Evolutionary conservation across 2,797 vertebrate species (phyloP).

Genomic region (Semaprochilodus insignis): DNA sequence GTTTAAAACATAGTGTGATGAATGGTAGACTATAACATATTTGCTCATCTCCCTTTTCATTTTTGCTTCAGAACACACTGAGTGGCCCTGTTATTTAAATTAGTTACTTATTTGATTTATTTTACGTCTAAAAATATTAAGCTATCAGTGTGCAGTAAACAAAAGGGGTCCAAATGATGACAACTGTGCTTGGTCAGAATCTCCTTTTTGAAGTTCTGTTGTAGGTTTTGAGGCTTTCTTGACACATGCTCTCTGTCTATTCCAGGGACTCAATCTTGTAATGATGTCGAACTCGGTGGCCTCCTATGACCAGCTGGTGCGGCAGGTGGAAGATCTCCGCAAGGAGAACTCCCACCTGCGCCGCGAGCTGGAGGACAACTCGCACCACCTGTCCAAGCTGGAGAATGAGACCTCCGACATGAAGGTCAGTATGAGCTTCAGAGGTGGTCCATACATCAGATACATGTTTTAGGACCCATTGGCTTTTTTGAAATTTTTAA

Average conservation of each 20-base stretch:
- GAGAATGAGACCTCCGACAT: constrained; percentile 95
- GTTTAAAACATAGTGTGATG: background rate
- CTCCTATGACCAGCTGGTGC: constrained; percentile 94
- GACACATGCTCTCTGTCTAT: constrained; percentile 9
- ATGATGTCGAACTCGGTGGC: constrained; percentile 87
- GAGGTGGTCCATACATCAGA: background rate
- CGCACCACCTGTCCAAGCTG: constrained; percentile 92
- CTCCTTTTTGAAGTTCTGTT: background rate
- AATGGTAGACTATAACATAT: background rate
- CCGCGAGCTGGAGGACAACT: constrained; percentile 94
- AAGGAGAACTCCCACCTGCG: constrained; percentile 94
- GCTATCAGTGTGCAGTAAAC: no score
- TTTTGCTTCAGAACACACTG: background rate
- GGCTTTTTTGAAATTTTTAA: background rate
- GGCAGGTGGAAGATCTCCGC: constrained; percentile 93
- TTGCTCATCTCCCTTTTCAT: background rate
- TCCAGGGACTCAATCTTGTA: constrained; percentile 74
- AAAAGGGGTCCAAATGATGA: no score
- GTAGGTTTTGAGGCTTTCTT: background rate
- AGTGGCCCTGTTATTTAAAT: background rate
- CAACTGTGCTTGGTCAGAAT: no score
- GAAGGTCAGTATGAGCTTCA: constrained; percentile 84
- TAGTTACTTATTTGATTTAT: background rate
- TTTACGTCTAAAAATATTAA: background rate
- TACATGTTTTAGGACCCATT: background rate